Conservation (phyloP, 1,140 invertebrate species). For the Hycleus phaleratus region DNA sequence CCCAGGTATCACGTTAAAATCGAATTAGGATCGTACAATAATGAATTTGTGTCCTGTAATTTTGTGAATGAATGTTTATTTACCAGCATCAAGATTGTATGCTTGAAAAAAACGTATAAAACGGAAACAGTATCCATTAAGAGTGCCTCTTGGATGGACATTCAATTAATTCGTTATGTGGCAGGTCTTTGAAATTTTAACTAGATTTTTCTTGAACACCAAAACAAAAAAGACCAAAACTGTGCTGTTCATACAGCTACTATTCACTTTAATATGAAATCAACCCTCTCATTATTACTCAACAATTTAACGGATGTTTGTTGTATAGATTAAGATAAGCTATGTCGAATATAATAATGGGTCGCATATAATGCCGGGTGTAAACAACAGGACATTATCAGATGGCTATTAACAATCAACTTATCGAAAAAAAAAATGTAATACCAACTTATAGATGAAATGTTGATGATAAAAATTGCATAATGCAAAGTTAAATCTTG, state of each 20-base stretch:
- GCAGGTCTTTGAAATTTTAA: background rate
- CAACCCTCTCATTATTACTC: constrained; percentile 14
- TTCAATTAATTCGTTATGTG: constrained; percentile 10
- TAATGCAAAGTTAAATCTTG: no score
- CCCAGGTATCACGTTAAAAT: no score
- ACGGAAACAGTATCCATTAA: constrained; percentile 8
- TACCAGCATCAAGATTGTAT: constrained; percentile 13
- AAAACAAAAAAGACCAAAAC: no score
- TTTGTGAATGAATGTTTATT: constrained; percentile 12
- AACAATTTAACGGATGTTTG: constrained; percentile 23
- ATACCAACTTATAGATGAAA: no score
- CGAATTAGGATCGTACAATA: constrained; percentile 11
- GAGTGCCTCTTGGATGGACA: constrained; percentile 7
- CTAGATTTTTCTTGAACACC: no score
- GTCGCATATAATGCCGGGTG: constrained; percentile 11
- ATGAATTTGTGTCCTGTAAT: background rate
- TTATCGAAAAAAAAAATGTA: background rate
- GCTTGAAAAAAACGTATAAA: constrained; percentile 13
- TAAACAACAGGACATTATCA: constrained; percentile 12
- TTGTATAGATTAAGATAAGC: constrained; percentile 15
- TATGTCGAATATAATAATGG: background rate
- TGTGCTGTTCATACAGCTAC: no score
- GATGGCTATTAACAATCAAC: constrained; percentile 4
- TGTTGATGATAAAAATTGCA: no score
- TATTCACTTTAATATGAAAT: background rate